phyloP scores from a whole-genome alignment of 2,113 vertebrate genomes.

The Alectura lathami region DNA sequence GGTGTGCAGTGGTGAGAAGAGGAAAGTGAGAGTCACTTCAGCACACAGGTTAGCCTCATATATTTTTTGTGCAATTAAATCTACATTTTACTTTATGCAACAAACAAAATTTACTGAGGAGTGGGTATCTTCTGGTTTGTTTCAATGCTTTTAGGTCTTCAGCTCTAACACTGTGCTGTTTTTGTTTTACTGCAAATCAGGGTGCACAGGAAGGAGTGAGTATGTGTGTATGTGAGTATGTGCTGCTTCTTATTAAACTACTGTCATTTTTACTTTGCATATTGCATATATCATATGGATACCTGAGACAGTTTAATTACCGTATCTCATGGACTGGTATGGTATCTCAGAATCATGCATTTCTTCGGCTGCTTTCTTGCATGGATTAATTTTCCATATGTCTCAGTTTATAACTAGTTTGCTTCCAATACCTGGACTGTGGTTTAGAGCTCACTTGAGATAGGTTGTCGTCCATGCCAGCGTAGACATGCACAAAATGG shows the following conservation, averaged over 20 bases:
- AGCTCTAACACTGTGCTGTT: neutral
- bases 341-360: neutral
- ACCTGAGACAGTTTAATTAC: neutral
- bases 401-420: neutral
- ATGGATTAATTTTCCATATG: neutral
- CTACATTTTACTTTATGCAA: neutral
- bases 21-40: neutral
- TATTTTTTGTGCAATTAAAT: neutral
- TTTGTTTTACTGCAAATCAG: neutral
- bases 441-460: neutral
- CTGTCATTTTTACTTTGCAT: neutral
- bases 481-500: neutral
- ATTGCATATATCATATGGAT: neutral
- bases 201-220: neutral
- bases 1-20: neutral
- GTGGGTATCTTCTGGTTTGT: neutral
- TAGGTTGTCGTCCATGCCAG: neutral
- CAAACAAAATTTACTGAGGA: neutral
- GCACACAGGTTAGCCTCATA: neutral
- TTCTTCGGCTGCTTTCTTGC: neutral
- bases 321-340: neutral
- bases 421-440: neutral
- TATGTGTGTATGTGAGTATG: neutral
- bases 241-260: neutral
- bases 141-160: neutral